phyloP scores from a whole-genome alignment of 1,140 invertebrate genomes.

The Drosophila bipectinata region DNA sequence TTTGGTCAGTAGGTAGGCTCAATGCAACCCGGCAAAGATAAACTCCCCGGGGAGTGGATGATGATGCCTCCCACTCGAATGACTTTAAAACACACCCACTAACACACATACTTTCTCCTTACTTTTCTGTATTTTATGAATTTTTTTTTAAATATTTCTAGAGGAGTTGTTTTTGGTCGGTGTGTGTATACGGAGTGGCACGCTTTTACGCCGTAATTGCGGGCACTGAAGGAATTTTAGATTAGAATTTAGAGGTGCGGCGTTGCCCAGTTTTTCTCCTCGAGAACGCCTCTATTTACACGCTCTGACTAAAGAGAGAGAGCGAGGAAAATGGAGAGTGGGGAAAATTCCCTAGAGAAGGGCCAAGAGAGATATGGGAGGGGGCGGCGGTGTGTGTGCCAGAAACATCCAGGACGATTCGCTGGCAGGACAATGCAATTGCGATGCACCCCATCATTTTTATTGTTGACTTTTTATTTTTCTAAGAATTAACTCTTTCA shows the following conservation, averaged over 20 bases:
- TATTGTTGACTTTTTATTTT: slow-evolving; percentile 9
- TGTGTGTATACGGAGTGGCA: slow-evolving; percentile 18
- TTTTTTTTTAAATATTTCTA: background rate
- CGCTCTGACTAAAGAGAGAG: background rate
- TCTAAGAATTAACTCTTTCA: background rate
- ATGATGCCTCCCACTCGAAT: background rate
- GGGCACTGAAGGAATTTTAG: slow-evolving; percentile 42
- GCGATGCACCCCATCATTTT: background rate
- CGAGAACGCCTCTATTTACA: slow-evolving; percentile 6
- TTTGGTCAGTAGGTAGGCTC: background rate
- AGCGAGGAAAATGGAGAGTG: background rate
- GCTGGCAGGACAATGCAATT: slow-evolving; percentile 3
- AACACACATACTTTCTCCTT: background rate
- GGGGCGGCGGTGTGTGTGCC: background rate
- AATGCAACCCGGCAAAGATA: background rate
- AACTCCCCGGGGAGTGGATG: background rate
- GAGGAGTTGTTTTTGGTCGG: background rate
- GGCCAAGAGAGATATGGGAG: background rate
- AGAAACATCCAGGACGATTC: background rate
- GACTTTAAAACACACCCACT: background rate
- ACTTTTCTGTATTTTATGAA: background rate
- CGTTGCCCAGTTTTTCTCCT: slow-evolving; percentile 14
- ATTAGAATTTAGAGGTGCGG: slow-evolving; percentile 44
- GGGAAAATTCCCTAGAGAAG: background rate
- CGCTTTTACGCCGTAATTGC: slow-evolving; percentile 29